Conservation (phyloP, 2,113 vertebrate species). For the Myotis lucifugus region DNA sequence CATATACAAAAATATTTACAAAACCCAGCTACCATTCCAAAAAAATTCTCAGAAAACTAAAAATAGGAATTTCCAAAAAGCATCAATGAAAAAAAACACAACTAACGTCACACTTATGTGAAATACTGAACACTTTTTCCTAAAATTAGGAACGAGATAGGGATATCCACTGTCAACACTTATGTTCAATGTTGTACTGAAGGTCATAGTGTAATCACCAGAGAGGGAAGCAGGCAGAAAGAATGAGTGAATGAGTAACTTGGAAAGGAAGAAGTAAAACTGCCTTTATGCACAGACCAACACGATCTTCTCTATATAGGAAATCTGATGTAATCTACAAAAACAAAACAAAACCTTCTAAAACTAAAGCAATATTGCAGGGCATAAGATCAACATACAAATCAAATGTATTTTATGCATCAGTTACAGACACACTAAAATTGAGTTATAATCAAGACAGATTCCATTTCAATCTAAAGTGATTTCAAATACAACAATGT, state of each 20-base stretch:
- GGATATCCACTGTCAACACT: not conserved
- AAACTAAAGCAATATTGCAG: not conserved
- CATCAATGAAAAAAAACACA: not conserved
- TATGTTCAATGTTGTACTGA: not conserved
- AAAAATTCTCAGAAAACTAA: slow-evolving; percentile 39
- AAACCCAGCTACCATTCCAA: slow-evolving; percentile 24
- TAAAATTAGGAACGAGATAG: not conserved
- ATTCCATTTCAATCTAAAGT: not conserved
- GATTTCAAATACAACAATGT: not conserved
- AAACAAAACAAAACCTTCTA: not conserved
- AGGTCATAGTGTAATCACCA: not conserved
- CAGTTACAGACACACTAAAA: not conserved
- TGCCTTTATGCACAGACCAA: not conserved
- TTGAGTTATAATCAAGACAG: not conserved
- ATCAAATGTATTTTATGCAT: not conserved
- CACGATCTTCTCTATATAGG: not conserved
- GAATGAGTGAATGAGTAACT: not conserved
- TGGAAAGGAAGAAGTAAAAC: not conserved
- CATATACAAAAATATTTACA: not conserved
- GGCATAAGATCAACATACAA: not conserved
- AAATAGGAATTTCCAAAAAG: not conserved
- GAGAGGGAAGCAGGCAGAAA: not conserved
- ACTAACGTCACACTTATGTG: not conserved
- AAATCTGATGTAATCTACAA: not conserved
- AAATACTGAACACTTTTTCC: not conserved